Conservation (phyloP, 2,797 vertebrate species). For the Hyperoplus lanceolatus region DNA sequence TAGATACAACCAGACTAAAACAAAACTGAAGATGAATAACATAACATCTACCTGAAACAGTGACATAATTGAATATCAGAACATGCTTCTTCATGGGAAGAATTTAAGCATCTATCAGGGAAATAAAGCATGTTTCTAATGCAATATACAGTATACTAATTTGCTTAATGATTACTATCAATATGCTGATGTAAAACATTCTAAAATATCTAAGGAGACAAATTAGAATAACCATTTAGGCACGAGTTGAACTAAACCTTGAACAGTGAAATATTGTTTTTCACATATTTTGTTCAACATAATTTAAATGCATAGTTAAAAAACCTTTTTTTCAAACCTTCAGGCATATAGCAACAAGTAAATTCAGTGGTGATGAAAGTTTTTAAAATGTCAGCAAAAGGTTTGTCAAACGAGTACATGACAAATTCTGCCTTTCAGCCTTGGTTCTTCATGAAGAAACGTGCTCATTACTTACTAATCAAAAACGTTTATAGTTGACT, state of each 20-base stretch:
- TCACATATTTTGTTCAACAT: no score
- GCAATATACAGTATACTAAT: not conserved
- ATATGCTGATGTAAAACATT: not conserved
- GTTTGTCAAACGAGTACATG: conserved; percentile 29
- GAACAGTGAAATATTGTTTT: not conserved
- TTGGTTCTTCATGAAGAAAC: conserved; percentile 28
- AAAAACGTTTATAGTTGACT: conserved; percentile 82
- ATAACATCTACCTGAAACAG: not conserved
- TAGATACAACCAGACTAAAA: not conserved
- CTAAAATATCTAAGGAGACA: not conserved
- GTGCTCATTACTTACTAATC: conserved; percentile 50
- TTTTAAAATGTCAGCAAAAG: conserved; percentile 34
- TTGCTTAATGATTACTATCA: not conserved
- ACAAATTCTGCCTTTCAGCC: conserved; percentile 40
- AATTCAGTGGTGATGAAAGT: conserved; percentile 16
- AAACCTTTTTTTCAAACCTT: conserved; percentile 12
- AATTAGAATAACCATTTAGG: not conserved
- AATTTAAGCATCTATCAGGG: not conserved
- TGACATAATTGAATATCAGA: not conserved
- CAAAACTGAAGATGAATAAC: not conserved
- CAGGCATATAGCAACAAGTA: conserved; percentile 20
- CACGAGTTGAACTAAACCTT: not conserved
- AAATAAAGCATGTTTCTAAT: no score
- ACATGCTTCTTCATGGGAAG: not conserved
- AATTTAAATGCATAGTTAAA: no score